A percentile compares a stretch with the other conserved stretches of the same genome.
Evolutionary conservation across 2,888 invertebrate species (phyloP).

Genomic region (Drosophila nigricruria): DNA sequence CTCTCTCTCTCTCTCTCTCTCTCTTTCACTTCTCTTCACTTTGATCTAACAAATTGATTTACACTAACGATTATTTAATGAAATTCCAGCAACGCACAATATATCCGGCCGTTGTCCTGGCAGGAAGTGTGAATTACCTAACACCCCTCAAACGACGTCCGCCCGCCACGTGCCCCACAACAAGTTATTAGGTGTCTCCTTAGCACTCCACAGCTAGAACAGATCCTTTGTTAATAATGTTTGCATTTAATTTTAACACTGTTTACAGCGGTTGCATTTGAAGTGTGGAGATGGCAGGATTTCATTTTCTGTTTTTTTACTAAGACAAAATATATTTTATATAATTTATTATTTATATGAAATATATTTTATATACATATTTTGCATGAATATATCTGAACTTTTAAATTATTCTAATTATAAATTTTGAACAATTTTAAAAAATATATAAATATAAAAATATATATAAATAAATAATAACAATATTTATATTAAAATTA

Average conservation of each 20-base stretch:
- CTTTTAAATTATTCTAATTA: no score
- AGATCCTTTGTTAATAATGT: slow-evolving; percentile 48
- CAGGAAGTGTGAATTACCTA: slow-evolving; percentile 76
- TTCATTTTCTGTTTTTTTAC: not conserved
- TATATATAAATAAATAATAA: not conserved
- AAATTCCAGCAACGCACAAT: slow-evolving; percentile 64
- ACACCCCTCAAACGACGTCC: slow-evolving; percentile 52
- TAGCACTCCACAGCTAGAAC: slow-evolving; percentile 3
- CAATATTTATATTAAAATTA: no score
- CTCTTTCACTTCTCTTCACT: slow-evolving; percentile 29
- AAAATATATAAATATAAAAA: no score
- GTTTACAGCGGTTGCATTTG: slow-evolving; percentile 7
- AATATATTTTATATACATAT: not conserved
- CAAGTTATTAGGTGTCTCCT: slow-evolving; percentile 61
- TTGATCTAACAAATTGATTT: slow-evolving; percentile 77
- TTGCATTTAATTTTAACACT: slow-evolving; percentile 31
- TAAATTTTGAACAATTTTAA: no score
- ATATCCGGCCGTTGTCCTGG: slow-evolving; percentile 47
- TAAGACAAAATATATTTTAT: no score
- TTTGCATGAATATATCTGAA: no score
- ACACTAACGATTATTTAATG: slow-evolving; percentile 81
- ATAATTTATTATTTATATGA: no score
- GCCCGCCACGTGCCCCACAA: slow-evolving; percentile 61
- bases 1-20: not conserved
- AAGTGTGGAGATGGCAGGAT: not conserved